Base-by-base conservation (phyloP, 2,888 invertebrate species). In the Macroteleia sp. region DNA sequence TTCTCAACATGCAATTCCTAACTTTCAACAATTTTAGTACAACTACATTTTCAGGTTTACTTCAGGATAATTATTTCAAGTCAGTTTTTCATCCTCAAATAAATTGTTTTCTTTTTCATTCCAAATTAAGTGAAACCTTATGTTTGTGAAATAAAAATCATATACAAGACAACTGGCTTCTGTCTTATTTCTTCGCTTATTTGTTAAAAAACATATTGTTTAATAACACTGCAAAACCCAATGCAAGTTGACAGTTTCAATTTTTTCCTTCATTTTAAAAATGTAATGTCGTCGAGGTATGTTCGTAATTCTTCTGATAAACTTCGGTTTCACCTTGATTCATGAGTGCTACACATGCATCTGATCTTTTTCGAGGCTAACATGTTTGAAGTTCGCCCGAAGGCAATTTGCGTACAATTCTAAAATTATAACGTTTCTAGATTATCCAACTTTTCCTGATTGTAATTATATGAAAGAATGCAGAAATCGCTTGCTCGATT, bases 341-440 rank as follows among this genome's bases (percentile, higher is more conserved):
- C 66, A 50, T 16, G 34, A 74, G 52, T 62, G 62, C 20, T 64
- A 66, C 57, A 39, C 57, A 74, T 59, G n/a, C 48, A 56, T 73
- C 57, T 57, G 64, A 42, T 74, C 59, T 50, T 64, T 64, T 74
- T 57, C 64, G 73, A 74, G 73, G 73, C 57, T 50, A 74, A 64
- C 73, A 25, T 52, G 73, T 64, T 64, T 44, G 64, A 64, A 64
- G 32, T 64, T 66, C 16, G 57, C 57, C 57, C 57, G 64, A 73
- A 57, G 64, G 57, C 50, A 30, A 57, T 66, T 56, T 48, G 32
- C 42, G 36, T 50, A 66, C 70, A 19, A 50, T 59, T 70, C 44
- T 70, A 34, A 52, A 52, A 70, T 61, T 61, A 44, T 59, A 67
- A 17, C 36, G 34, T 54, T 44, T 52, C 54, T 54, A 54, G 34